Evolutionary conservation across 2,797 vertebrate genomes (phyloP), one percentile per base, ranked within the genome.

Genomic region (Catostomus latipinnis): DNA sequence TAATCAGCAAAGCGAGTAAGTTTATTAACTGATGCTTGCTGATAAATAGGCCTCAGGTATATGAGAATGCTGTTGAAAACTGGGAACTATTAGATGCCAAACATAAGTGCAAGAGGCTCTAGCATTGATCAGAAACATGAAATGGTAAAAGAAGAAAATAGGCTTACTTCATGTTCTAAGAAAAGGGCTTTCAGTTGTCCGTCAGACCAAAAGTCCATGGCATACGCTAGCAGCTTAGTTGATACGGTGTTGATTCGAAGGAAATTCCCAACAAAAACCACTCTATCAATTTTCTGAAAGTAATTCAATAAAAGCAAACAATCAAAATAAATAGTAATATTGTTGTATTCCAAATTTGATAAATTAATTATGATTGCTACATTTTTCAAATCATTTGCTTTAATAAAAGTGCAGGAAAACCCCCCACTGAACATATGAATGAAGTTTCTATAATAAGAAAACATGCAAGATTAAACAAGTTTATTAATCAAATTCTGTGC

Each of bases 131-230:
- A 34, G 34, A 34, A 34, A 34, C 34, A 34, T 34, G 34, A 34
- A 34, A 6, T 3, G 8, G 14, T 60, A 52, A 45, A 10, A 9
- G 45, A 73, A 45, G 46, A 4, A 68, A 11, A 74, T 57, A 13
- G 3, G 72, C 81, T 90, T 92, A 96, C 96, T 95, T 97, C 96
- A 71, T 97, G 96, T 90, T 96, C 96, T 87, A 96, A 88, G 91
- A 97, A 97, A 50, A 97, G 93, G 86, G 96, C 96, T 91, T 95
- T 96, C 22, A 97, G 90, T 74, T 97, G 96, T 85, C 96, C 95
- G 82, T 96, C 96, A 71, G 96, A 97, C 96, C 96, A 97, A 85
- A 95, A 97, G 92, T 97, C 95, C 95, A 97, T 96, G 81, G 96
- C 96, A 83, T 97, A 97, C 1, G 96, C 95, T 81, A 97, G 90